Evolutionary conservation across 2,113 vertebrate genomes (phyloP).

Genomic region (Trichomycterus rosablanca): DNA sequence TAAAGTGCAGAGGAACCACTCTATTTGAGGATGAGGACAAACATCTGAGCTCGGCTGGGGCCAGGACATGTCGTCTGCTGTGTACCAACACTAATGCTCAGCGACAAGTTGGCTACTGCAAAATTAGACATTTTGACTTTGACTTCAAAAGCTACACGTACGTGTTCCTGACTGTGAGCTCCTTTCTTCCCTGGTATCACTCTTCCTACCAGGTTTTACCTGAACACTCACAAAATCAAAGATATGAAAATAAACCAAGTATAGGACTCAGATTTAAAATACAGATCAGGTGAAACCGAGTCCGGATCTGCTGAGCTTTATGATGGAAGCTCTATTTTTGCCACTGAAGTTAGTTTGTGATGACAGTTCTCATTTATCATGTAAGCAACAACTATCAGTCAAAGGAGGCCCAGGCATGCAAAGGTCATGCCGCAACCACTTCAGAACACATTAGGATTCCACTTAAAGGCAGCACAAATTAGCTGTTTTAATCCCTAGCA

Average conservation of each 20-base stretch:
- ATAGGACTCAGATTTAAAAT: not conserved
- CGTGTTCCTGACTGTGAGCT: not conserved
- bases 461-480: slow-evolving; percentile 28
- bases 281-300: slow-evolving; percentile 6
- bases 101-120: not conserved
- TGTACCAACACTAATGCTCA: slow-evolving; percentile 1
- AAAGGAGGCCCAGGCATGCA: slow-evolving; percentile 3
- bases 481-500: slow-evolving; percentile 13
- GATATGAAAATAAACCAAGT: not conserved
- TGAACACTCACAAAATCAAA: not conserved
- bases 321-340: slow-evolving; percentile 36
- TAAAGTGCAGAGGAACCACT: slow-evolving; percentile 33
- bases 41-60: slow-evolving; percentile 30
- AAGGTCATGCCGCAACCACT: slow-evolving; percentile 7
- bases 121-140: not conserved
- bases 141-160: not conserved
- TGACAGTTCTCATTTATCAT: slow-evolving; percentile 58
- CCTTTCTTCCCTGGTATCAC: not conserved
- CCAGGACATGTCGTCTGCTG: not conserved
- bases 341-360: slow-evolving; percentile 41
- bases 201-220: not conserved
- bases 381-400: slow-evolving; percentile 11
- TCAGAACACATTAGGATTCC: slow-evolving; percentile 26
- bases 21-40: slow-evolving; percentile 30
- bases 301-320: slow-evolving; percentile 1